phyloP scores from a whole-genome alignment of 2,113 vertebrate species.

The Lepisosteus osseus region DNA sequence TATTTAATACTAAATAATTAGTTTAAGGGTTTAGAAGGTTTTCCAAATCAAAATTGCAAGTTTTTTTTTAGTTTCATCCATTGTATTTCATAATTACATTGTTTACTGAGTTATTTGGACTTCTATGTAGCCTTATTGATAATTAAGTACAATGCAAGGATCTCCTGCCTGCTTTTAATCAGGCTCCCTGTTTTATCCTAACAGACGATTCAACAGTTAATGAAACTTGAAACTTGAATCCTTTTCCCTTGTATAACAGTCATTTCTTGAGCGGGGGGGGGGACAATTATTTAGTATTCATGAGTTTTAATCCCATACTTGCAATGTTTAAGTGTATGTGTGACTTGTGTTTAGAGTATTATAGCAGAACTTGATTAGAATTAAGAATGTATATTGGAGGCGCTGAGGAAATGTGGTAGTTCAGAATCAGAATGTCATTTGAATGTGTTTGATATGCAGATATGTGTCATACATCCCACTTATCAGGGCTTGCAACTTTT shows the following conservation, averaged over 20 bases:
- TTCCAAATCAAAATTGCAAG: no score
- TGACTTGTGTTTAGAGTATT: background rate
- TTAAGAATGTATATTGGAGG: background rate
- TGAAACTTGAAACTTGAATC: background rate
- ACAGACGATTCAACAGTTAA: background rate
- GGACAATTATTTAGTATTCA: background rate
- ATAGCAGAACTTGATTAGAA: background rate
- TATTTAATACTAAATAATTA: no score
- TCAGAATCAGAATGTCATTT: constrained; percentile 1
- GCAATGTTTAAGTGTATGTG: background rate
- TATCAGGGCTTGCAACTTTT: background rate
- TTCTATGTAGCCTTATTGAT: no score
- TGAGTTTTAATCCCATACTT: background rate
- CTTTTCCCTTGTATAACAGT: background rate
- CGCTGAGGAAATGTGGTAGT: background rate
- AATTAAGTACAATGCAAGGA: background rate
- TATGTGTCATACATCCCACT: constrained; percentile 14
- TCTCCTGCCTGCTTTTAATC: background rate
- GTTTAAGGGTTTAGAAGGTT: no score
- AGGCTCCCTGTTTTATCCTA: background rate
- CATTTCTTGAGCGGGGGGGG: background rate
- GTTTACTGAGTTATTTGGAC: no score
- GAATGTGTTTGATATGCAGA: constrained; percentile 18
- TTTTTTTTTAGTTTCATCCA: no score
- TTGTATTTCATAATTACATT: no score